phyloP scores from a whole-genome alignment of 2,888 invertebrate species.

The Brachynemurus nebulosus region DNA sequence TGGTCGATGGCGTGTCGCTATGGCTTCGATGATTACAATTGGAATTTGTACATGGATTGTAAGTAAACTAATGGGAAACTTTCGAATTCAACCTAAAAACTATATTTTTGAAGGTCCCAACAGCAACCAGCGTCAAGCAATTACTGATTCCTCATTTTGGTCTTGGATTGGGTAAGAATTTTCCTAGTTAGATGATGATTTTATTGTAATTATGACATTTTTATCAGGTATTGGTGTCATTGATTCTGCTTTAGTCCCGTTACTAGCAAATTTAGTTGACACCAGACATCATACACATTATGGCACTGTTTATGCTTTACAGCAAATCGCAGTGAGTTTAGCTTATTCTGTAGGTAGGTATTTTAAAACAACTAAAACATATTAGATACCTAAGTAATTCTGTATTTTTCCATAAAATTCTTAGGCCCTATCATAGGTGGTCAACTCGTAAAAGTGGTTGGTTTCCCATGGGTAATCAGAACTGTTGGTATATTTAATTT shows the following conservation, averaged over 20 bases:
- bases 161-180: conserved; percentile 41
- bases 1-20: conserved; percentile 50
- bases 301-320: conserved; percentile 69
- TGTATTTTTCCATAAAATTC: too few species aligned
- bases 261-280: conserved; percentile 61
- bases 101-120: conserved; percentile 48
- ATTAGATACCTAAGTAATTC: not conserved
- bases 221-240: conserved; percentile 55
- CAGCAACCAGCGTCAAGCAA: conserved; percentile 38
- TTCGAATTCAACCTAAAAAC: too few species aligned
- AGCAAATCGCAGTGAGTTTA: conserved; percentile 67
- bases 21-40: conserved; percentile 46
- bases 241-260: conserved; percentile 66
- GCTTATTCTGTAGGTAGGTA: conserved; percentile 59
- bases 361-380: conserved; percentile 2
- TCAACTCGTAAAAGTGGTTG: conserved; percentile 50
- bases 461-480: conserved; percentile 63
- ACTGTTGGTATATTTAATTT: conserved; percentile 55
- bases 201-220: not conserved
- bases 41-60: conserved; percentile 49
- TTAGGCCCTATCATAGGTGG: conserved; percentile 63
- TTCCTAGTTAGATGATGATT: not conserved
- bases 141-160: conserved; percentile 64
- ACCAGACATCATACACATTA: conserved; percentile 45
- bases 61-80: conserved; percentile 24